Base-by-base conservation (phyloP, 2,888 invertebrate species). In the Chironomus tentans region DNA sequence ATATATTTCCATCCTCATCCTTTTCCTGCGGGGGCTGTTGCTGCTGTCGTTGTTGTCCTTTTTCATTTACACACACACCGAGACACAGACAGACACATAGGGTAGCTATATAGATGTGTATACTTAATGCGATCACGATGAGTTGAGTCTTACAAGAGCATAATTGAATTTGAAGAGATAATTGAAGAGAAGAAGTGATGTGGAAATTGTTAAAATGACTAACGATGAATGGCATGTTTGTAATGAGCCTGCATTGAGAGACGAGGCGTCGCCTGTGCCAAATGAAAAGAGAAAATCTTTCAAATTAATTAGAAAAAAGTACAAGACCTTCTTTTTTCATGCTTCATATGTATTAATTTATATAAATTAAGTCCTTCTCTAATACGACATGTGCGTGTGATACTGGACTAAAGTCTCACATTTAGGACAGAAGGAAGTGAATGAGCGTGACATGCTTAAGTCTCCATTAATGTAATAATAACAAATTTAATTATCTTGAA, bases 201-300 rank as follows among this genome's bases (percentile, higher is more conserved):
- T 62, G 62, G 72, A 72, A 72, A 72, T 72, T 72, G 72, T 62
- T 62, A 72, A 61, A 65, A 24, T 13, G 50, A 72, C 72, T 72
- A 72, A 72, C 72, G 72, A 72, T 72, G 72, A 72, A 72, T 72
- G 72, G 48, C 72, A 72, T 61, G 72, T 62, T 61, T 50, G 62
- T 62, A 62, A 28, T 72, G 72, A 74, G 22, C 73, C 62, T 73
- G 80, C 78, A 78, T 79, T 80, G 77, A 80, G 77, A 76, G 80
- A 80, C 76, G 78, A 81, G 79, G 80, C 80, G 78, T 81, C 80
- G 78, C 80, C 80, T 79, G 83, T 79, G n/a, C 74, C n/a, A 22
- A 65, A 46, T 46, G 65, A 46, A 47, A 13, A 74, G 24, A 74
- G 24, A 22, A 74, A 74, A 74, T 74, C 74, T 74, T 74, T 73